A percentile compares a stretch with the other conserved stretches of the same genome.
Conservation (phyloP, 37 sponge, comb jelly and placozoan genomes). For the Aplysina aerophoba region DNA sequence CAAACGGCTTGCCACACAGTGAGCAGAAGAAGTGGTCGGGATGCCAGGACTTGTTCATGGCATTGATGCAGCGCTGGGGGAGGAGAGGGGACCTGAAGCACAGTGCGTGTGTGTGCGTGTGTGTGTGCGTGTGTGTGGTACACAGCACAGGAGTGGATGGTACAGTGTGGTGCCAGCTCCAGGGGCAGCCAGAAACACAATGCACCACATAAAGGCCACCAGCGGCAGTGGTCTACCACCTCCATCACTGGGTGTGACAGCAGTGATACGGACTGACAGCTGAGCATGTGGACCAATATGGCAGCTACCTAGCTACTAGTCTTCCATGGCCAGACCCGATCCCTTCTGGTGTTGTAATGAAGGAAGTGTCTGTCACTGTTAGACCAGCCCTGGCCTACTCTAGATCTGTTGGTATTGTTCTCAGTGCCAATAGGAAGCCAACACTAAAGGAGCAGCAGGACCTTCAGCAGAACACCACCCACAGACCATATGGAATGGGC, state of each 20-base stretch:
- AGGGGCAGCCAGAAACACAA: background rate
- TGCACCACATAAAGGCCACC: background rate
- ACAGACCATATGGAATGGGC: no score
- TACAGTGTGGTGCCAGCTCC: constrained; percentile 1
- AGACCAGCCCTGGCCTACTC: no score
- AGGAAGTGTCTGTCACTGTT: no score
- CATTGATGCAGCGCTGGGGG: constrained; percentile 89
- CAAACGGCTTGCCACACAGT: constrained; percentile 93
- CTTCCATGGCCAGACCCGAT: no score
- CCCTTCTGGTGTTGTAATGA: no score
- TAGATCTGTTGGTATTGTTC: no score
- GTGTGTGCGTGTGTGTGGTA: constrained; percentile 26
- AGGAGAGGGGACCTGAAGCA: background rate
- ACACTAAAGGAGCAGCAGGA: background rate
- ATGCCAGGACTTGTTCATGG: constrained; percentile 97
- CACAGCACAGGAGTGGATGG: constrained; percentile 15
- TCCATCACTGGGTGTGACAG: no score
- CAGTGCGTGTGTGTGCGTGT: background rate
- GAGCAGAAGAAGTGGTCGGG: constrained; percentile 98
- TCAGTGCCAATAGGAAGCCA: background rate
- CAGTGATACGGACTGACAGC: no score
- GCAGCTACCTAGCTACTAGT: no score
- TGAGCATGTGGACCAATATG: no score
- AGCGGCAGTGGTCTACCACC: no score
- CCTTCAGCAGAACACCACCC: no score